Conservation (phyloP, 2,797 vertebrate genomes). For the Zalophus californianus region DNA sequence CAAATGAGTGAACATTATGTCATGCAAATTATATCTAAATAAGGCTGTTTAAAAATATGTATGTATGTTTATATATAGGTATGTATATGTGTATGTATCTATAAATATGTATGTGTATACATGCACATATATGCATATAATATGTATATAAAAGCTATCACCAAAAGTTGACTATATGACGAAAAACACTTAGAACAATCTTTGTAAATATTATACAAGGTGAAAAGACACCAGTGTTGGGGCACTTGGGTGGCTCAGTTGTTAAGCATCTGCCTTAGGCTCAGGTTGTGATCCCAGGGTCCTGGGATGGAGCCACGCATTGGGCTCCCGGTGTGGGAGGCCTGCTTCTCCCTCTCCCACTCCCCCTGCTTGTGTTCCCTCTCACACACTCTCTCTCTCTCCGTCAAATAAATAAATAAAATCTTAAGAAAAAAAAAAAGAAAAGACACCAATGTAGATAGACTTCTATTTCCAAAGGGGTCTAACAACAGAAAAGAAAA, state of each 20-base stretch:
- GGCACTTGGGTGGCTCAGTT: too few relatives aligned
- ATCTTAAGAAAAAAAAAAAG: background rate
- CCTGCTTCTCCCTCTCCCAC: too few relatives aligned
- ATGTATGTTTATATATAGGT: background rate
- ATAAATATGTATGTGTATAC: too few relatives aligned
- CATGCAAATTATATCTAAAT: background rate
- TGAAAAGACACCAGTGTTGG: background rate
- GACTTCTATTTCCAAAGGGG: accelerated
- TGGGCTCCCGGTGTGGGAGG: too few relatives aligned
- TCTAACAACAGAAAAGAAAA: background rate
- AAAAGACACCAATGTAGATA: background rate
- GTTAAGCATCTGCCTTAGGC: too few relatives aligned
- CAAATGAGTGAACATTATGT: background rate
- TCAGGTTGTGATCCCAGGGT: too few relatives aligned
- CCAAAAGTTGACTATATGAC: background rate
- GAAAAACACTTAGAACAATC: background rate
- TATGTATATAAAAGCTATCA: background rate
- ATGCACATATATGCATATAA: background rate
- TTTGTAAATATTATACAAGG: background rate
- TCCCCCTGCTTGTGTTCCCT: too few relatives aligned
- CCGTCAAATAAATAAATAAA: too few relatives aligned
- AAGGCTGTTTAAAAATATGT: background rate
- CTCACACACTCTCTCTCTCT: too few relatives aligned
- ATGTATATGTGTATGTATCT: background rate
- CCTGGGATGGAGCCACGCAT: too few relatives aligned